Evolutionary conservation across 92 coral and sea anemone genomes (phyloP).

Genomic region (Epizoanthus stellaris): DNA sequence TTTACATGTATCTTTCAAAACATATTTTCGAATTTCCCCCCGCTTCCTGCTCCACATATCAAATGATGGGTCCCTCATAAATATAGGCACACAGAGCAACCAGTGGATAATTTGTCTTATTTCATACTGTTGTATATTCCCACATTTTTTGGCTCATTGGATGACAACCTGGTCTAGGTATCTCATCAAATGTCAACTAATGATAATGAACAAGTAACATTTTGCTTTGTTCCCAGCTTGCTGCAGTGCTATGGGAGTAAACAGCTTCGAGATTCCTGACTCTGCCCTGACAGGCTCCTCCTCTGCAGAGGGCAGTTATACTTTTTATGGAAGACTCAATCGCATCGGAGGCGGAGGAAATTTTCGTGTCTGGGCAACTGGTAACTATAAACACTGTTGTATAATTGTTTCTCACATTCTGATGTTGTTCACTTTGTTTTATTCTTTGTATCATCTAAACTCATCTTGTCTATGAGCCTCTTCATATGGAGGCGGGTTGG

Average conservation of each 20-base stretch:
- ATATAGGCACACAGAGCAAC: too few relatives aligned
- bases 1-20: too few relatives aligned
- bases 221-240: not conserved
- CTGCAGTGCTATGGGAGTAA: constrained; percentile 11
- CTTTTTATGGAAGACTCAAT: constrained; percentile 25
- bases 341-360: not conserved
- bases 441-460: not conserved
- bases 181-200: too few relatives aligned
- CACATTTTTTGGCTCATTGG: too few relatives aligned
- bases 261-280: constrained; percentile 1
- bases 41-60: too few relatives aligned
- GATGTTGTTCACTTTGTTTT: not conserved
- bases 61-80: too few relatives aligned
- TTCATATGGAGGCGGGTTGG: too few relatives aligned
- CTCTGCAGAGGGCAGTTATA: not conserved
- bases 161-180: too few relatives aligned
- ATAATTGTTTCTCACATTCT: not conserved
- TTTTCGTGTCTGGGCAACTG: not conserved
- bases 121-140: too few relatives aligned
- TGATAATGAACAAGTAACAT: not conserved
- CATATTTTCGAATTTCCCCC: too few relatives aligned
- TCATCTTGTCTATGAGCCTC: too few relatives aligned
- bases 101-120: too few relatives aligned
- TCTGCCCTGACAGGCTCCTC: constrained; percentile 13
- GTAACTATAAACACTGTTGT: not conserved